phyloP scores from a whole-genome alignment of 2,797 vertebrate genomes.

The Falco novaeseelandiae region DNA sequence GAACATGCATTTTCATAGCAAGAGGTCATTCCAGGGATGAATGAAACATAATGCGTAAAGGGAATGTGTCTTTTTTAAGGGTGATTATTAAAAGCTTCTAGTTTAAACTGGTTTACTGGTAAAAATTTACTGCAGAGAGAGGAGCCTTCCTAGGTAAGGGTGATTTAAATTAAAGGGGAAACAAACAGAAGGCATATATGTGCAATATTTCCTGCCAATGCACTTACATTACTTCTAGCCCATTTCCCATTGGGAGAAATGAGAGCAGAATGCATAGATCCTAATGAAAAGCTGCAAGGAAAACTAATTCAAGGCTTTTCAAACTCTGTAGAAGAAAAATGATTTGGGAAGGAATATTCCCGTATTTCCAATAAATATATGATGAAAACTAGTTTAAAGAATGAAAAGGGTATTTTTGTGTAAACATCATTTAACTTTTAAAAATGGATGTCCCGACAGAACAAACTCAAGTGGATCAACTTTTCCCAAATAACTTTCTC shows the following conservation, averaged over 20 bases:
- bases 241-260: constrained; percentile 23
- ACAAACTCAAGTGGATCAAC: background rate
- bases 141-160: background rate
- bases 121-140: constrained; percentile 32
- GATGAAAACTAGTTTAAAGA: background rate
- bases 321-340: background rate
- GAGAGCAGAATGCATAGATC: background rate
- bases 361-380: constrained; percentile 1
- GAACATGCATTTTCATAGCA: background rate
- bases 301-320: constrained; percentile 12
- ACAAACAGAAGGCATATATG: constrained; percentile 17
- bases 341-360: background rate
- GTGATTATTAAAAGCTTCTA: constrained; percentile 14
- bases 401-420: background rate
- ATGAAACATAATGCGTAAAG: background rate
- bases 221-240: background rate
- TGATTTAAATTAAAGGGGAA: constrained; percentile 34
- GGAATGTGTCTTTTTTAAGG: background rate
- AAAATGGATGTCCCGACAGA: background rate
- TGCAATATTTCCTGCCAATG: constrained; percentile 20
- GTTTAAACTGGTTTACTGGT: constrained; percentile 3
- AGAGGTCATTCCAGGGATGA: background rate
- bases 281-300: constrained; percentile 27
- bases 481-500: background rate
- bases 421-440: background rate